These are phyloP conservation scores for Chaunax sp. DNA, from an alignment of 2,797 vertebrate species.

Conservation along the genomic window DNA sequence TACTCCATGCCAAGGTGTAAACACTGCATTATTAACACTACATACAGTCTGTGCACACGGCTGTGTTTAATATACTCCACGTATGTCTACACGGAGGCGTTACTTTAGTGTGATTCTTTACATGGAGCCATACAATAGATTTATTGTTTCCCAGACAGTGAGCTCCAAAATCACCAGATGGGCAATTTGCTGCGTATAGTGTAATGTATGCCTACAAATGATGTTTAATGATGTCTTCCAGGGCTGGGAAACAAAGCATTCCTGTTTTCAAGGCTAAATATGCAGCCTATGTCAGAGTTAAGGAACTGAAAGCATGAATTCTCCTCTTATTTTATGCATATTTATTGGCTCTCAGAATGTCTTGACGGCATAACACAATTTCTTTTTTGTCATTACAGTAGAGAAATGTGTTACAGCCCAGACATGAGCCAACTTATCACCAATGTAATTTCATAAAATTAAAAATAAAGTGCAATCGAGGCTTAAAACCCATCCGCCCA, in stretches of 20 bases:
- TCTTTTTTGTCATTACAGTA: not conserved
- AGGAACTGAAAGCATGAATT: slow-evolving; percentile 23
- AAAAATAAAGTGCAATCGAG: not conserved
- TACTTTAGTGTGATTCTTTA: slow-evolving; percentile 55
- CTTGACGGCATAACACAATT: slow-evolving; percentile 14
- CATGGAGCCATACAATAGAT: slow-evolving; percentile 61
- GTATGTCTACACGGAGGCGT: slow-evolving; percentile 59
- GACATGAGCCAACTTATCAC: slow-evolving; percentile 13
- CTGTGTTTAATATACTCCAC: slow-evolving; percentile 51
- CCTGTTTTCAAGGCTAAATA: slow-evolving; percentile 63
- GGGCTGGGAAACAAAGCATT: slow-evolving; percentile 64
- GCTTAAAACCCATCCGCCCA: not conserved
- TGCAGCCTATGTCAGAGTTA: slow-evolving; percentile 37
- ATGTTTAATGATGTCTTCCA: slow-evolving; percentile 78
- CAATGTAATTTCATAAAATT: not conserved
- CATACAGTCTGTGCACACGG: slow-evolving; percentile 61
- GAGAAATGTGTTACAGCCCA: not conserved
- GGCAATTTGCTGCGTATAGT: slow-evolving; percentile 68
- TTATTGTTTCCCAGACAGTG: slow-evolving; percentile 65
- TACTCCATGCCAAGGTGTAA: slow-evolving; percentile 75
- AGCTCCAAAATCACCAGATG: slow-evolving; percentile 72
- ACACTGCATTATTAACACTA: slow-evolving; percentile 80
- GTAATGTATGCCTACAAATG: slow-evolving; percentile 76
- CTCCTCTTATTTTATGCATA: slow-evolving; percentile 42
- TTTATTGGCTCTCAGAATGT: slow-evolving; percentile 42